Evolutionary conservation across 2,113 vertebrate species (phyloP).

Genomic region (Raja brachyura): DNA sequence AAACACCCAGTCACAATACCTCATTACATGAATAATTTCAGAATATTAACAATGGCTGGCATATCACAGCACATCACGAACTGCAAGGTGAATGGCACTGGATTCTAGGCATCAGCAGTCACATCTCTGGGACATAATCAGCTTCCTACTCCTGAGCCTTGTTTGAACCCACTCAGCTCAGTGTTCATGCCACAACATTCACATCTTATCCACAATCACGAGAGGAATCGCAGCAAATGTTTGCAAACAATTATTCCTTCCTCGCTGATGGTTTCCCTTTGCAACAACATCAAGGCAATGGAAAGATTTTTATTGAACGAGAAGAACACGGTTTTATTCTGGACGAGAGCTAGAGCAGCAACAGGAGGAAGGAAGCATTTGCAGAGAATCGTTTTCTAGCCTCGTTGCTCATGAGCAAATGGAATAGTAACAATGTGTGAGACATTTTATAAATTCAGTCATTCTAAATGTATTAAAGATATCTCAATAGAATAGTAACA

Average conservation of each 20-base stretch:
- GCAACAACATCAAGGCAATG: neutral
- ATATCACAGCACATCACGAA: neutral
- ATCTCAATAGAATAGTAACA: neutral
- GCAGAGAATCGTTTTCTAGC: neutral
- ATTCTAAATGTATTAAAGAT: too few species aligned
- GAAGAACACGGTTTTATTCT: neutral
- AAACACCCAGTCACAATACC: neutral
- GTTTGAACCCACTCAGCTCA: neutral
- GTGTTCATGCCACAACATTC: neutral
- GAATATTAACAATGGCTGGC: neutral
- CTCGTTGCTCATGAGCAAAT: too few species aligned
- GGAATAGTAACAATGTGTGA: too few species aligned
- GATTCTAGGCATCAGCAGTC: too few species aligned
- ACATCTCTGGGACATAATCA: neutral
- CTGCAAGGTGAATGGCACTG: neutral
- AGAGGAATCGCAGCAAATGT: neutral
- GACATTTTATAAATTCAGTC: too few species aligned
- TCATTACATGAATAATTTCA: neutral
- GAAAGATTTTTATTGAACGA: neutral
- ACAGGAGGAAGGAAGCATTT: neutral
- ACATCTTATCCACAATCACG: neutral
- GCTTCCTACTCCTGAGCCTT: neutral
- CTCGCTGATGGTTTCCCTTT: neutral
- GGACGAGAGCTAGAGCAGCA: neutral
- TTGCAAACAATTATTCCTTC: neutral